Percentiles rank a stretch among this genome's conserved stretches.
phyloP scores from a whole-genome alignment of 2,888 invertebrate genomes.

The Bimastos eiseni region DNA sequence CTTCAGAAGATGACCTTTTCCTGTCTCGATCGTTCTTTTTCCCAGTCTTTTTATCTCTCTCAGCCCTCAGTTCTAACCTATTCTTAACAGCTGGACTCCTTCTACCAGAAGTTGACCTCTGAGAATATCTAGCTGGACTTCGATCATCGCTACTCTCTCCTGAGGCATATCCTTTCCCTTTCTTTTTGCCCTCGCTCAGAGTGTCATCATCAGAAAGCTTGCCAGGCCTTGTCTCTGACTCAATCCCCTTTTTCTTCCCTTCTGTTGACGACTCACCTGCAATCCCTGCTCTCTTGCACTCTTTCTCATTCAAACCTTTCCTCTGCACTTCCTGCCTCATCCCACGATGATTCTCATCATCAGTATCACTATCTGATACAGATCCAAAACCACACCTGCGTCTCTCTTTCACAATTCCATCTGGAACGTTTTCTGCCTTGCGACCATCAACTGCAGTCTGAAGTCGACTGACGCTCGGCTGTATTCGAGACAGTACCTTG shows the following conservation, averaged over 20 bases:
- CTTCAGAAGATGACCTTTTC: neutral
- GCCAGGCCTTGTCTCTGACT: neutral
- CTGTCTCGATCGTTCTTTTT: neutral
- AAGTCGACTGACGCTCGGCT: neutral
- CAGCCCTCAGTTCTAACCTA: neutral
- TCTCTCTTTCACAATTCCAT: neutral
- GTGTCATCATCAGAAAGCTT: neutral
- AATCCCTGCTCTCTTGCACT: neutral
- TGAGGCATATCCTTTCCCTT: neutral
- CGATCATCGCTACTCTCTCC: neutral
- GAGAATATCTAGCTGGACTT: neutral
- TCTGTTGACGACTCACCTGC: neutral
- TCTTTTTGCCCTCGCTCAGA: neutral
- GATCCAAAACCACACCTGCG: neutral
- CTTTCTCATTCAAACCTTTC: neutral
- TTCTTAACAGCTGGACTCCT: neutral
- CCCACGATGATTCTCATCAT: neutral
- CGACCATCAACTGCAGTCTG: neutral
- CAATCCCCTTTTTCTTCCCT: neutral
- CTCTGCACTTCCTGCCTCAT: neutral
- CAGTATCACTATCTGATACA: neutral
- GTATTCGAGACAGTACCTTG: conserved; percentile 10
- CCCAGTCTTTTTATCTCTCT: conserved; percentile 13
- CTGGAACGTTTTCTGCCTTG: conserved; percentile 14
- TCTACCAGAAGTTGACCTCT: neutral